Conservation (phyloP, 2,113 vertebrate genomes). For the Oreamnos americanus region DNA sequence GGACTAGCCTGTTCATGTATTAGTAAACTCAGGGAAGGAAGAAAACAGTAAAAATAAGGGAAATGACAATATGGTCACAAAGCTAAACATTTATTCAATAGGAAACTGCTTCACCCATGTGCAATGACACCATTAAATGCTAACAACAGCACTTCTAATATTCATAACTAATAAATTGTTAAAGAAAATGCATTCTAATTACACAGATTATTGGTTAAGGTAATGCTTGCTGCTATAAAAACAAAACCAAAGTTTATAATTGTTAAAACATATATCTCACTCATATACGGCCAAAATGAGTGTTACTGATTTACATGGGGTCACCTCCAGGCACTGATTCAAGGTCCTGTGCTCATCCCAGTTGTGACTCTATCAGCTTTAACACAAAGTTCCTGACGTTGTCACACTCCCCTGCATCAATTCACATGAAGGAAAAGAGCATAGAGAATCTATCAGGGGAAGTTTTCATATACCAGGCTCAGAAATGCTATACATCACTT, state of each 20-base stretch:
- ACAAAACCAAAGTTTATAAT: background rate
- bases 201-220: conserved; percentile 18
- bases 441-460: background rate
- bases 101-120: conserved; percentile 63
- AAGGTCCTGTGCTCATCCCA: background rate
- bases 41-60: conserved; percentile 44
- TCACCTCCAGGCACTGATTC: background rate
- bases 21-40: conserved; percentile 39
- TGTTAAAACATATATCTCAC: background rate
- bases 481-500: background rate
- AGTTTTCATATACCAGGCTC: background rate
- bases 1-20: conserved; percentile 12
- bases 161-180: conserved; percentile 53
- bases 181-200: conserved; percentile 61
- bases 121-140: conserved; percentile 12
- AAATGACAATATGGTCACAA: conserved; percentile 7
- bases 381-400: background rate
- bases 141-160: conserved; percentile 57
- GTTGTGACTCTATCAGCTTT: background rate
- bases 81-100: conserved; percentile 50
- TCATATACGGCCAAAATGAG: background rate
- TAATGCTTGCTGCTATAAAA: background rate
- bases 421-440: background rate
- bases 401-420: background rate
- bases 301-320: background rate